phyloP scores from a whole-genome alignment of 2,113 vertebrate species.

The Lutjanus erythropterus region DNA sequence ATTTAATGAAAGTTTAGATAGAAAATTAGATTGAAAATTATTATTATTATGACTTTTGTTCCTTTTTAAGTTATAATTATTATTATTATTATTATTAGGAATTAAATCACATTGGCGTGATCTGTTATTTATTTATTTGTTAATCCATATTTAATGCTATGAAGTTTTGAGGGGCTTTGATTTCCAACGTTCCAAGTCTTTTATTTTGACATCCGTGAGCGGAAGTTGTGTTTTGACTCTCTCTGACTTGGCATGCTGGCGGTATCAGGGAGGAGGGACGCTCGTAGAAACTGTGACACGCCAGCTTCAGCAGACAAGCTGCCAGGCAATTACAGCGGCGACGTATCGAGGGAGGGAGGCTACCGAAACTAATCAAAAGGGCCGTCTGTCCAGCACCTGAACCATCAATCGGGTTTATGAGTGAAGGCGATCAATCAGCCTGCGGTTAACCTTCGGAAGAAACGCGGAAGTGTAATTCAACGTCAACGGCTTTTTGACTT shows the following conservation, averaged over 20 bases:
- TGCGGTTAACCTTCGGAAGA: conserved; percentile 73
- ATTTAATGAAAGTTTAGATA: too few relatives aligned
- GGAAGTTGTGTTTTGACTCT: background rate
- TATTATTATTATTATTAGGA: too few relatives aligned
- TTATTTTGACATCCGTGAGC: conserved; percentile 40
- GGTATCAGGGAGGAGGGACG: conserved; percentile 46
- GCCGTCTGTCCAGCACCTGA: conserved; percentile 69
- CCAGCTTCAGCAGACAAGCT: conserved; percentile 44
- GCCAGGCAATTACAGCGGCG: conserved; percentile 50
- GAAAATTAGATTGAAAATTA: too few relatives aligned
- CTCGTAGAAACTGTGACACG: conserved; percentile 52
- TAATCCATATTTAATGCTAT: too few relatives aligned
- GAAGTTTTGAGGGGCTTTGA: too few relatives aligned
- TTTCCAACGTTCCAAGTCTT: background rate
- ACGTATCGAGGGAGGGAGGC: conserved; percentile 58
- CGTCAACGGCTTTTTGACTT: conserved; percentile 62
- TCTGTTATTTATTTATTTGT: too few relatives aligned
- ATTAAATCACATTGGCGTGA: too few relatives aligned
- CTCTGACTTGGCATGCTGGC: background rate
- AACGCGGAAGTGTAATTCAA: conserved; percentile 70
- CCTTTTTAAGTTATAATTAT: too few relatives aligned
- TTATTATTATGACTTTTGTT: too few relatives aligned
- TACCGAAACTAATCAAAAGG: conserved; percentile 81
- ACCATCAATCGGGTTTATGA: conserved; percentile 79
- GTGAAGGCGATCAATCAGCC: conserved; percentile 74